Percentiles rank a stretch among this genome's conserved stretches.
Conservation (phyloP, 2,797 vertebrate species). For the Morelia viridis region DNA sequence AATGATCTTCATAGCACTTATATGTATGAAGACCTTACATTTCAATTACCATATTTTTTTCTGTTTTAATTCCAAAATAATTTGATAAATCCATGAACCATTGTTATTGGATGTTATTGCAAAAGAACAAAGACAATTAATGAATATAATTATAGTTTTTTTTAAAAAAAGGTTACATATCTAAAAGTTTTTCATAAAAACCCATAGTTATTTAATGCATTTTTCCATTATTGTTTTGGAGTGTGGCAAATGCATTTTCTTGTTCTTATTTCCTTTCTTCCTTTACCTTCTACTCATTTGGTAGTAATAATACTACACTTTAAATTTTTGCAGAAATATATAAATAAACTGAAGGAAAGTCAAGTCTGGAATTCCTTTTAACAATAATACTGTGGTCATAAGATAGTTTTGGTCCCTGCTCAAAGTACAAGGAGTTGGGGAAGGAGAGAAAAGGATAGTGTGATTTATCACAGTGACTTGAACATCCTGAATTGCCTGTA, state of each 20-base stretch:
- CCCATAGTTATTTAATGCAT: not conserved
- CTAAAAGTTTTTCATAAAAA: not conserved
- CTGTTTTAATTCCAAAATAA: not conserved
- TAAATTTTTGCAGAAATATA: not conserved
- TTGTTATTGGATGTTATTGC: conserved; percentile 8
- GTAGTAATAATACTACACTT: not conserved
- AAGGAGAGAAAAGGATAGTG: not conserved
- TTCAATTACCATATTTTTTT: not conserved
- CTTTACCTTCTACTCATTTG: not conserved
- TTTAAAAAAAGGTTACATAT: not conserved
- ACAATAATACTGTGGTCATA: not conserved
- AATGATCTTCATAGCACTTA: not conserved
- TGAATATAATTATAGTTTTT: conserved; percentile 3
- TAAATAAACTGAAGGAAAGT: conserved; percentile 30
- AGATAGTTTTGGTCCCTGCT: conserved; percentile 14
- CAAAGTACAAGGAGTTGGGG: not conserved
- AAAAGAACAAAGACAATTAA: not conserved
- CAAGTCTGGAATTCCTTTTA: not conserved
- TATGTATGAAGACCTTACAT: not conserved
- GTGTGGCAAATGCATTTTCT: not conserved
- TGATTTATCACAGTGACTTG: rapidly evolving
- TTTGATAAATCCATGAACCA: not conserved
- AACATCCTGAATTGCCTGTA: not conserved
- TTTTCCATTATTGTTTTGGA: conserved; percentile 9
- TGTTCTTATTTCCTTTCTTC: not conserved